phyloP scores from a whole-genome alignment of 1,140 invertebrate genomes.

The Drosophila azteca region DNA sequence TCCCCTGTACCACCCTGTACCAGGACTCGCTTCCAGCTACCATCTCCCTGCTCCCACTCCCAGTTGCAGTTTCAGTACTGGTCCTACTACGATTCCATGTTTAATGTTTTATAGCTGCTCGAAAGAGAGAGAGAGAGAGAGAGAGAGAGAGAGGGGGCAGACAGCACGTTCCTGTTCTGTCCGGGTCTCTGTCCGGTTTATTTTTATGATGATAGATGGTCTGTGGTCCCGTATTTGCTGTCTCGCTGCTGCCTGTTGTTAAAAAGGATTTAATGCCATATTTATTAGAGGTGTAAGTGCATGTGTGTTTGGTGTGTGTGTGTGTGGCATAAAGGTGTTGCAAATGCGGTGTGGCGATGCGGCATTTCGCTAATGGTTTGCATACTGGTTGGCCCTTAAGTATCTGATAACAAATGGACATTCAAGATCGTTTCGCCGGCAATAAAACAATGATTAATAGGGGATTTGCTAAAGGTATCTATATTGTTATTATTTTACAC shows the following conservation, averaged over 20 bases:
- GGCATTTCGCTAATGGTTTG: slow-evolving; percentile 6
- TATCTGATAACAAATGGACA: slow-evolving; percentile 15
- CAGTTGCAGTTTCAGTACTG: too few relatives aligned
- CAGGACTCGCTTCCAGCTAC: too few relatives aligned
- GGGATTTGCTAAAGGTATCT: neutral
- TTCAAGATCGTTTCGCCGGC: neutral
- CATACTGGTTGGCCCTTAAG: neutral
- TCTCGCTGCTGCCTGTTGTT: slow-evolving; percentile 43
- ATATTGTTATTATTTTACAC: too few relatives aligned
- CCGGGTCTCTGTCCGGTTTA: slow-evolving; percentile 56
- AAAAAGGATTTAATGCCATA: slow-evolving; percentile 67
- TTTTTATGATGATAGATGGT: slow-evolving; percentile 77
- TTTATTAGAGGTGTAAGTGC: slow-evolving; percentile 63
- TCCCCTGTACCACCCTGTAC: neutral
- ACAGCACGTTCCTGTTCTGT: slow-evolving; percentile 16
- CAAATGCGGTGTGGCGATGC: slow-evolving; percentile 2
- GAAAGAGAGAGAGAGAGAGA: neutral
- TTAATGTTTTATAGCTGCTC: slow-evolving; percentile 63
- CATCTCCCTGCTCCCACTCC: too few relatives aligned
- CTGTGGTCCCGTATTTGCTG: slow-evolving; percentile 41
- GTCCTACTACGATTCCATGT: slow-evolving; percentile 51
- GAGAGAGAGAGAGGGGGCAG: slow-evolving; percentile 7
- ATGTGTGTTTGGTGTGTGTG: slow-evolving; percentile 14
- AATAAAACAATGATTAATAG: slow-evolving; percentile 17
- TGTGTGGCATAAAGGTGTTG: slow-evolving; percentile 16